These are phyloP conservation scores for Sitta europaea DNA, from an alignment of 2,113 vertebrate genomes.

Conservation along the genomic window DNA sequence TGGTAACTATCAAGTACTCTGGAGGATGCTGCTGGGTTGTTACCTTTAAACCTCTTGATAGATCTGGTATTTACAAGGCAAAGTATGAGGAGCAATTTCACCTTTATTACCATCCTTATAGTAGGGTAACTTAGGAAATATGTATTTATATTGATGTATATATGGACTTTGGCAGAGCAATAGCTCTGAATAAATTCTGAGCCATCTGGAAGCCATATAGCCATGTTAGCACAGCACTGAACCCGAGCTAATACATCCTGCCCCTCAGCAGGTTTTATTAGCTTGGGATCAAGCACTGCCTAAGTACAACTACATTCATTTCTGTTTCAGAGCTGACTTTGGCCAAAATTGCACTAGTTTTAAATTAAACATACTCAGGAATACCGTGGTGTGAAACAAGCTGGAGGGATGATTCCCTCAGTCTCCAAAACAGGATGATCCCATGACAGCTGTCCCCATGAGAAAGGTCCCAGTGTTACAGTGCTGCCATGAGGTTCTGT, in stretches of 20 bases:
- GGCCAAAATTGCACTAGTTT: slow-evolving; percentile 11
- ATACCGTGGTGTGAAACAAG: not conserved
- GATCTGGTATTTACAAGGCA: not conserved
- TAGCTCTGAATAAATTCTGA: slow-evolving; percentile 27
- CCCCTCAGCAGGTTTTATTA: slow-evolving; percentile 67
- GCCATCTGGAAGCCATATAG: slow-evolving; percentile 61
- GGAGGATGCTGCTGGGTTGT: not conserved
- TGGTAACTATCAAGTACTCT: not conserved
- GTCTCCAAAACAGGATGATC: not conserved
- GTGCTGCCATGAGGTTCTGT: not conserved
- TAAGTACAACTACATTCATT: slow-evolving; percentile 28
- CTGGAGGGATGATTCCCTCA: not conserved
- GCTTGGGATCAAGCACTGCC: slow-evolving; percentile 37
- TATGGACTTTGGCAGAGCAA: slow-evolving; percentile 17
- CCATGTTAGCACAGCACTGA: slow-evolving; percentile 57
- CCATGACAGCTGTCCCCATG: not conserved
- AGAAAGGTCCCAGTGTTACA: not conserved
- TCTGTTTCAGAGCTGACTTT: slow-evolving; percentile 49
- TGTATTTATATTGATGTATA: not conserved
- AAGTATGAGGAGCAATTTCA: not conserved
- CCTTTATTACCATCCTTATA: not conserved
- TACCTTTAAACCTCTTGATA: not conserved
- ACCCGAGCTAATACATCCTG: slow-evolving; percentile 52
- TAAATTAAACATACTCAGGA: not conserved
- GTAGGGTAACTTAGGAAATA: not conserved